Evolutionary conservation across 1,140 invertebrate genomes (phyloP).

Genomic region (Achroia grisella): DNA sequence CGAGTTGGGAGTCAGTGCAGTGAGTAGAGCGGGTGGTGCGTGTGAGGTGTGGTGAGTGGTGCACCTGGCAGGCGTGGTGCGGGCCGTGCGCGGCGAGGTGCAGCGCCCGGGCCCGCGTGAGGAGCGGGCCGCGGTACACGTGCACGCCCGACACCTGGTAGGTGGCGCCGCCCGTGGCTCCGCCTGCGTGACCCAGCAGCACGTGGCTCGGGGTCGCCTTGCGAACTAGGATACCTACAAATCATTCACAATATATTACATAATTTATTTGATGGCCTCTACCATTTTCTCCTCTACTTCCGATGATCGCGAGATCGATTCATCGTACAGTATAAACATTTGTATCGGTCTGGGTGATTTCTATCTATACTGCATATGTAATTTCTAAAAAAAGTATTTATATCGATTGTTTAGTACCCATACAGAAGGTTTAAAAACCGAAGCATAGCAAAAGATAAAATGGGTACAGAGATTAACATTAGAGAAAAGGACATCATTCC

Average conservation of each 20-base stretch:
- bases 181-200: conserved; percentile 55
- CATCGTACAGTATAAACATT: no score
- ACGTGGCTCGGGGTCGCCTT: conserved; percentile 65
- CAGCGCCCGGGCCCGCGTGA: conserved; percentile 32
- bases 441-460: no score
- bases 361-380: no score
- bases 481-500: no score
- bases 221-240: conserved; percentile 64
- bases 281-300: no score
- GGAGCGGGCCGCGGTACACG: conserved; percentile 44
- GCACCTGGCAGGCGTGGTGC: conserved; percentile 28
- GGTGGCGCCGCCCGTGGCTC: conserved; percentile 11
- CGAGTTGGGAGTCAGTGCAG: conserved; percentile 25
- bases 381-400: no score
- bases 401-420: no score
- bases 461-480: no score
- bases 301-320: no score
- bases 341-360: no score
- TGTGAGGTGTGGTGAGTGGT: neutral
- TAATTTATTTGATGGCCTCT: no score
- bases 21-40: neutral
- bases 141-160: conserved; percentile 31
- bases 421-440: no score
- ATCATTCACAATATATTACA: neutral
- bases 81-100: conserved; percentile 61